Conservation (phyloP, 2,113 vertebrate genomes). For the Pterophyllum scalare region DNA sequence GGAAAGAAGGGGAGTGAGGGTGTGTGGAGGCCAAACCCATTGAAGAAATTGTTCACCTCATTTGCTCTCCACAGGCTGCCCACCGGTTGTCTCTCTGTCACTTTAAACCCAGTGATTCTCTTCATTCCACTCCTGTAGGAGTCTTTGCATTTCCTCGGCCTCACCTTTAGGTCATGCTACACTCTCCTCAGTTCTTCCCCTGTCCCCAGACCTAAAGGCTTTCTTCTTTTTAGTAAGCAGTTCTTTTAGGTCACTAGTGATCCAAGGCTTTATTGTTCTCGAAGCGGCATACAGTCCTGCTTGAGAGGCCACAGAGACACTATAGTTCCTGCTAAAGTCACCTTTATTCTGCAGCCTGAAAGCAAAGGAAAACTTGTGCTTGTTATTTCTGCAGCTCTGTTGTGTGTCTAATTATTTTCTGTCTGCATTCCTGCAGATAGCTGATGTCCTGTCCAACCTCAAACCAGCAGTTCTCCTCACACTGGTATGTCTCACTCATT, state of each 20-base stretch:
- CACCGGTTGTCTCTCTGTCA: not conserved
- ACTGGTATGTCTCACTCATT: slow-evolving; percentile 78
- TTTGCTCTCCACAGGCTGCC: not conserved
- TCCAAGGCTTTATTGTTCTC: not conserved
- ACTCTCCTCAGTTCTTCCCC: not conserved
- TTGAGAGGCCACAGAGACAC: not conserved
- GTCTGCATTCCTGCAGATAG: slow-evolving; percentile 80
- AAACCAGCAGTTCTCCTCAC: slow-evolving; percentile 86
- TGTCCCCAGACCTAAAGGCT: not conserved
- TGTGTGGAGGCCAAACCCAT: not conserved
- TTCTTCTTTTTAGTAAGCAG: not conserved
- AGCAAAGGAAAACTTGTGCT: slow-evolving; percentile 5
- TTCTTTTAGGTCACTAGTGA: not conserved
- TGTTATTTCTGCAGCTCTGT: not conserved
- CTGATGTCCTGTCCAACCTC: slow-evolving; percentile 77
- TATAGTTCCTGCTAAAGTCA: slow-evolving; percentile 18
- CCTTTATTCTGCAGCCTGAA: slow-evolving; percentile 46
- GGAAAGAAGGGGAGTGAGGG: not conserved
- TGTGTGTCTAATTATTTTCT: slow-evolving; percentile 24
- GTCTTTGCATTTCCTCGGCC: not conserved
- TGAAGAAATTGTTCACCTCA: not conserved
- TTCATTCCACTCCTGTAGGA: not conserved
- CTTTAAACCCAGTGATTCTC: not conserved
- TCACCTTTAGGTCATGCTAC: not conserved
- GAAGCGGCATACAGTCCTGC: not conserved